Evolutionary conservation across 1,140 invertebrate genomes (phyloP), one percentile per base, ranked within the genome.

Genomic region (Planococcus citri): DNA sequence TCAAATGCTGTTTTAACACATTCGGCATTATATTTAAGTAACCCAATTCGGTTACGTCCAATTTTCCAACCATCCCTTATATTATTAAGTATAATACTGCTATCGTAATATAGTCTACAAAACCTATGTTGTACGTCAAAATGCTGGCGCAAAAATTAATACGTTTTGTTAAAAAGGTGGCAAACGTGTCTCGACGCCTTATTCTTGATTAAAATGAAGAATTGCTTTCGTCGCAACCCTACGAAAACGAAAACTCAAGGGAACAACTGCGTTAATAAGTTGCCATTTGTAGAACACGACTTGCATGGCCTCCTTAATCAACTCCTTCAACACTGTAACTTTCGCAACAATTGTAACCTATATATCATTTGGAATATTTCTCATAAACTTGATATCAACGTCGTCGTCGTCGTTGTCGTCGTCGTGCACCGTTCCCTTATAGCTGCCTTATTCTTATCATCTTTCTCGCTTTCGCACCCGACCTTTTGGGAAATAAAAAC

Each of bases 231-330:
- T 64, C 60, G 60, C 60, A 64, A 24, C 60, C 60, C 60, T 10
- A 64, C 60, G 25, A 25, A 64, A 64, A 64, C 25, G 12, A 64
- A 64, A 12, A 27, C 60, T 64, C 60, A 25, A 27, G 60, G 60
- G 60, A 64, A 21, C 60, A 64, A 64, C 60, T 64, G 22, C 60
- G 25, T 64, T 64, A 64, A 64, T 64, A 64, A 64, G 60, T 64
- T 64, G 60, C 60, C 60, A 64, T 64, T 64, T 64, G 60, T 64
- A 64, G 60, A 64, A 64, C 60, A 64, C 60, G 60, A 64, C 60
- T 64, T 20, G 25, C 22, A 64, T 20, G 60, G 60, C 25, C 60
- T 64, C 25, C 60, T 64, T 64, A 64, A 64, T 64, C 60, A 64
- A 64, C 60, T 64, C 60, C 60, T 64, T 64, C 60, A 64, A 64